A percentile compares a stretch with the other conserved stretches of the same genome.
These are phyloP conservation scores for Nerophis ophidion DNA, from an alignment of 2,113 vertebrate species.

Conservation along the genomic window DNA sequence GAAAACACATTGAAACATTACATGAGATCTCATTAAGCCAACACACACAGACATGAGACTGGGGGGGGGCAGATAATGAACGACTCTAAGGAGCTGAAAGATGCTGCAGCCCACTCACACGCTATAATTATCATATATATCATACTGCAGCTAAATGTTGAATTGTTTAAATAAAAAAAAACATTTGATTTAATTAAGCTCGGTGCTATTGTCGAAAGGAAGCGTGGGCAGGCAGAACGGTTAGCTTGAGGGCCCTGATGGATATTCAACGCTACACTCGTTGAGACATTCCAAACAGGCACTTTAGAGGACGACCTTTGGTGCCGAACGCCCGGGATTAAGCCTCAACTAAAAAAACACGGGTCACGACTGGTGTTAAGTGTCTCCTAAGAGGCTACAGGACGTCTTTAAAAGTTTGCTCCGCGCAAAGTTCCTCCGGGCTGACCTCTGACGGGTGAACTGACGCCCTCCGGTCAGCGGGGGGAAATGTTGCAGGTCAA, in stretches of 20 bases:
- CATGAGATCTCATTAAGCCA: too few species aligned
- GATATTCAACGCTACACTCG: constrained; percentile 36
- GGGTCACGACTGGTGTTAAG: too few species aligned
- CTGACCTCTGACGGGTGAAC: too few species aligned
- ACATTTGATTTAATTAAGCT: constrained; percentile 35
- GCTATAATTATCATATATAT: constrained; percentile 64
- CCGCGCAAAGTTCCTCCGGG: too few species aligned
- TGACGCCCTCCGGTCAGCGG: too few species aligned
- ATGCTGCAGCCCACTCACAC: constrained; percentile 31
- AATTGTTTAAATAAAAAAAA: constrained; percentile 50
- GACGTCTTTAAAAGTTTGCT: too few species aligned
- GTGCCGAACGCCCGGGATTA: too few species aligned
- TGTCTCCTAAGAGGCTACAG: too few species aligned
- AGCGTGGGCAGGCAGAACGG: constrained; percentile 6
- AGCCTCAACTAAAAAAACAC: too few species aligned
- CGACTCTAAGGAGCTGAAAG: constrained; percentile 42
- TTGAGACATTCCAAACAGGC: constrained; percentile 1
- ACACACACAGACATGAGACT: constrained; percentile 2
- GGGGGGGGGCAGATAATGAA: constrained; percentile 35
- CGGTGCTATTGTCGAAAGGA: constrained; percentile 51
- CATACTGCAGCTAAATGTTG: constrained; percentile 44
- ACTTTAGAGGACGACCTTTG: constrained; percentile 8
- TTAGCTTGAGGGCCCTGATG: constrained; percentile 12
- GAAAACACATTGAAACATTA: too few species aligned
- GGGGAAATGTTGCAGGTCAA: too few species aligned